Evolutionary conservation across 2,113 vertebrate genomes (phyloP).

Genomic region (Mobula hypostoma): DNA sequence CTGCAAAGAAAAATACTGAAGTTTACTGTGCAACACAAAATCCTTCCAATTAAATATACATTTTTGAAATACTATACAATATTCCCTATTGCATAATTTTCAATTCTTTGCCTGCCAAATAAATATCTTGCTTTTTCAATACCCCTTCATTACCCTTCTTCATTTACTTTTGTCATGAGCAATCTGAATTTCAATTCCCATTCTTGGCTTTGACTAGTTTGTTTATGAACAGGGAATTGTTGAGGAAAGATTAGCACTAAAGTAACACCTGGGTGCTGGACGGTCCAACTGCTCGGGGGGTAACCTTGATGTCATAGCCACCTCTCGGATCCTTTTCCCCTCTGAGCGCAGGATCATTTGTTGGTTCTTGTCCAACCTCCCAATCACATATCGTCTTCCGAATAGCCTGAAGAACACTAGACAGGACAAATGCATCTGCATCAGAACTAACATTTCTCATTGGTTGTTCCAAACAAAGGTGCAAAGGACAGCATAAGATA

Average conservation of each 20-base stretch:
- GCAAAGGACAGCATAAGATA: neutral
- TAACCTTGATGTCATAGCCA: slow-evolving; percentile 81
- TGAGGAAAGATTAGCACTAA: neutral
- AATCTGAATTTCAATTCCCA: slow-evolving; percentile 26
- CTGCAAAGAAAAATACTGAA: neutral
- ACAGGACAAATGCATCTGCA: slow-evolving; percentile 11
- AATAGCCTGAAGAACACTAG: slow-evolving; percentile 79
- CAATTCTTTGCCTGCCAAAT: neutral
- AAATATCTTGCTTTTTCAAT: neutral
- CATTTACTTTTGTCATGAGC: neutral
- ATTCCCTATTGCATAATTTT: neutral
- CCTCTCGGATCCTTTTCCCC: slow-evolving; percentile 85
- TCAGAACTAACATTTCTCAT: neutral
- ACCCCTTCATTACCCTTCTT: neutral
- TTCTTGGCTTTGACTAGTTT: slow-evolving; percentile 37
- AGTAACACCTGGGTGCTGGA: slow-evolving; percentile 78
- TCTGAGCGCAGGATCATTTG: slow-evolving; percentile 74
- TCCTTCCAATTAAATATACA: neutral
- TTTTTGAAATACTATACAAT: neutral
- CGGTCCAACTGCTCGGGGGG: slow-evolving; percentile 75
- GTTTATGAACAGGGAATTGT: slow-evolving; percentile 37
- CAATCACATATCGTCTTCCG: slow-evolving; percentile 81
- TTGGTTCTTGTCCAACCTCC: slow-evolving; percentile 71
- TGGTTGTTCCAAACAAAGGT: neutral
- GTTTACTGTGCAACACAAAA: neutral